Base-by-base conservation (phyloP, 2,888 invertebrate genomes). In the Hipparchia semele region DNA sequence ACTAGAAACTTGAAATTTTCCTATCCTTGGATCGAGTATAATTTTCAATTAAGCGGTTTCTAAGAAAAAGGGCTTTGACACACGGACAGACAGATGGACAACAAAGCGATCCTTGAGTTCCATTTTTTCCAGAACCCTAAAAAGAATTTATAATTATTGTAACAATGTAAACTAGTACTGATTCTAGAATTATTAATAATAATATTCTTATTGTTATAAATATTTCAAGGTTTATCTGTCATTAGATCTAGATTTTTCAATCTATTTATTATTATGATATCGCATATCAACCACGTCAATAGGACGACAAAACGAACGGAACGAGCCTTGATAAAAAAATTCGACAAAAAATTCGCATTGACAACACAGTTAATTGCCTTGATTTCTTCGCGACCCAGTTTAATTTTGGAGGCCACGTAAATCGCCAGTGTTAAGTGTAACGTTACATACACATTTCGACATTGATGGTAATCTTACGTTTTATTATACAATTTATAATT, bases 391-490 rank as follows among this genome's bases (percentile, higher is more conserved):
- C 78, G 77, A 79, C 76, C 79, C 70, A 80, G 77, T 76, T 80
- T 76, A 70, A 74, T 69, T 80, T 79, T 77, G 76, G 77, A 81
- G 80, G 80, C 76, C 80, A 72, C 77, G 67, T 72, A 75, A 79
- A 71, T 76, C 60, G 70, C 70, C 23, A 23, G 64, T 62, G 74
- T 65, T 23, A 61, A 75, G 53, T 73, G 71, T 23, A 33, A 12
- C 10, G 12, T 39, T 3, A 51, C 45, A 58, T 65, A 66, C n/a
- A 66, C 9, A 66, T 59, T 59, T 23, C 54, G 62, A 51, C 46
- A 49, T 64, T 51, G 64, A 51, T 64, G 13, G 13, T 13, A 6
- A 56, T 56, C 61, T 39, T 39, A 60, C 45, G n/a, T 45, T 12
- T 6, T 61, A 61, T 61, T 61, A 12, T 39, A 45, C 23, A 23